A percentile compares a stretch with the other conserved stretches of the same genome.
phyloP scores from a whole-genome alignment of 1,140 invertebrate species.

The Nasonia longicornis region DNA sequence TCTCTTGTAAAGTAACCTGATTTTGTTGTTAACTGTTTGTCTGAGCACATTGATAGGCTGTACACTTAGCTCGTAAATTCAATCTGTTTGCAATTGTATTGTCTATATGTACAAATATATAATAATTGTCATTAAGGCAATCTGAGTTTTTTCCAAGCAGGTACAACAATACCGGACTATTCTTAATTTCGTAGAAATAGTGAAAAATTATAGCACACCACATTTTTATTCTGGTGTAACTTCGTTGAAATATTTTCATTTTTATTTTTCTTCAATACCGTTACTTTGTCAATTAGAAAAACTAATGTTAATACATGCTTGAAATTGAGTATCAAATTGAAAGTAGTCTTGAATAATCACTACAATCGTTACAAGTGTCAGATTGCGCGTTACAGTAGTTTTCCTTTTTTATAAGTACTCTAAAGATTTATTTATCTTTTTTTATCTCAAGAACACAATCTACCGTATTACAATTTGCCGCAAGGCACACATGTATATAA shows the following conservation, averaged over 20 bases:
- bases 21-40: conserved; percentile 23
- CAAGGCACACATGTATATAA: conserved; percentile 45
- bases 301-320: conserved; percentile 43
- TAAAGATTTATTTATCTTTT: conserved; percentile 39
- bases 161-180: conserved; percentile 57
- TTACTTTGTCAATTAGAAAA: conserved; percentile 36
- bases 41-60: conserved; percentile 36
- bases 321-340: conserved; percentile 45
- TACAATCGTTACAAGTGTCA: conserved; percentile 48
- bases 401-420: conserved; percentile 45
- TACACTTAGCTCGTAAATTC: conserved; percentile 40
- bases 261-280: conserved; percentile 37
- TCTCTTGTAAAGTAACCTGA: conserved; percentile 28
- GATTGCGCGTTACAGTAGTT: conserved; percentile 50
- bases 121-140: conserved; percentile 67
- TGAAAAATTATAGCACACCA: conserved; percentile 47
- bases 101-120: conserved; percentile 63
- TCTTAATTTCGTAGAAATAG: conserved; percentile 34
- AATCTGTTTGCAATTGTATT: conserved; percentile 57
- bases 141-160: conserved; percentile 64
- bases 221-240: conserved; percentile 41
- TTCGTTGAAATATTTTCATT: conserved; percentile 39
- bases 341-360: conserved; percentile 31
- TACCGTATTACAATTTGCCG: conserved; percentile 43
- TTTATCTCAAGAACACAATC: conserved; percentile 40